Evolutionary conservation across 2,888 invertebrate species (phyloP).

Genomic region (Notodonta ziczac): DNA sequence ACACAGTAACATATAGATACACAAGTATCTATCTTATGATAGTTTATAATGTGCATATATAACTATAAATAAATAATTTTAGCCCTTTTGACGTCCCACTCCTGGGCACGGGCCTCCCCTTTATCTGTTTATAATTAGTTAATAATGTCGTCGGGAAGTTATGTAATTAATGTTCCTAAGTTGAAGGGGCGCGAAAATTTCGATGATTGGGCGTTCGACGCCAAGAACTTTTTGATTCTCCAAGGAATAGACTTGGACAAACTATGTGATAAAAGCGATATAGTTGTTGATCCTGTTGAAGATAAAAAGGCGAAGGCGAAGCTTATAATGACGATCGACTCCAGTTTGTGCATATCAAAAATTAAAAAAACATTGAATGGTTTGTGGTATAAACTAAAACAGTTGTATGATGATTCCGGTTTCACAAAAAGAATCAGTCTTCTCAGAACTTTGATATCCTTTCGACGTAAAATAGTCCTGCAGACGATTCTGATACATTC

Average conservation of each 20-base stretch:
- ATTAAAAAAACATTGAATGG: background rate
- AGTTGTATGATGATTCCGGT: background rate
- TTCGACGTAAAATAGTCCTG: background rate
- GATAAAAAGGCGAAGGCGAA: too few species aligned
- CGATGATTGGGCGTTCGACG: constrained; percentile 13
- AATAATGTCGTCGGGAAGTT: constrained; percentile 5
- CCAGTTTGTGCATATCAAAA: background rate
- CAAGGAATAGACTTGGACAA: constrained; percentile 4
- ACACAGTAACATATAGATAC: too few species aligned
- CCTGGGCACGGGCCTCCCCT: too few species aligned
- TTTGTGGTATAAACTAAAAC: background rate
- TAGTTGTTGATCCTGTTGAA: too few species aligned
- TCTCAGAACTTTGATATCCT: background rate
- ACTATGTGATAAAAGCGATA: too few species aligned
- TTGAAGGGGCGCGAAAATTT: constrained; percentile 12
- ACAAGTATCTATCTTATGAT: too few species aligned
- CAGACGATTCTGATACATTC: too few species aligned
- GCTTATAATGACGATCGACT: too few species aligned
- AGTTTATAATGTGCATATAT: too few species aligned
- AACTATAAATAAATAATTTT: too few species aligned
- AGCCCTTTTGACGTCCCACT: too few species aligned
- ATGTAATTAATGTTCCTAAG: constrained; percentile 6
- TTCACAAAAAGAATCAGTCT: background rate
- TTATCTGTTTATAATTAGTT: too few species aligned
- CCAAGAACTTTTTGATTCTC: constrained; percentile 13